Conservation (phyloP, 2,797 vertebrate genomes). For the Pitangus sulphuratus region DNA sequence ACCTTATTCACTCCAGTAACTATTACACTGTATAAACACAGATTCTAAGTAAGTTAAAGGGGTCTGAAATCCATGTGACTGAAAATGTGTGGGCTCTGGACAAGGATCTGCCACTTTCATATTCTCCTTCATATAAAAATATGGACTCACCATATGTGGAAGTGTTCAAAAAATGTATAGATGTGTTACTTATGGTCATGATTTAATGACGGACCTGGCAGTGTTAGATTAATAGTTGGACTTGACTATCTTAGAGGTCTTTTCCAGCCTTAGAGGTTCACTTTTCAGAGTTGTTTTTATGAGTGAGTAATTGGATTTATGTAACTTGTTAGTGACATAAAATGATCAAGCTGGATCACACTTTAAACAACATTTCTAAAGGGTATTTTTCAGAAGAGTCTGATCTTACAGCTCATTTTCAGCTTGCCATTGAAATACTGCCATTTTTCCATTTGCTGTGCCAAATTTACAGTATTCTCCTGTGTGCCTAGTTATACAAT, state of each 20-base stretch:
- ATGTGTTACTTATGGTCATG: background rate
- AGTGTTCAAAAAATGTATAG: background rate
- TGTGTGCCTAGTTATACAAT: background rate
- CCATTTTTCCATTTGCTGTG: constrained; percentile 14
- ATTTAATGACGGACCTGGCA: background rate
- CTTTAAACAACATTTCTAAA: background rate
- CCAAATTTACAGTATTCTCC: background rate
- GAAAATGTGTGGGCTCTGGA: background rate
- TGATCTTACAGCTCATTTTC: background rate
- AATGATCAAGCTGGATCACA: background rate
- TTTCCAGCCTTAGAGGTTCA: background rate
- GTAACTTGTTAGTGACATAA: background rate
- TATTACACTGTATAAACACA: background rate
- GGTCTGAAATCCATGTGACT: background rate
- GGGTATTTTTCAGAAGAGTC: background rate
- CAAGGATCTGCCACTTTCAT: background rate
- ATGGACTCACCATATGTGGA: background rate
- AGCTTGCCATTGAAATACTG: background rate
- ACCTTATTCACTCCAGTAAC: background rate
- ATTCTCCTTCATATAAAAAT: background rate
- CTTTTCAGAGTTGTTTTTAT: background rate
- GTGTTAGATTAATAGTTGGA: background rate
- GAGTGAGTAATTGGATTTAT: background rate
- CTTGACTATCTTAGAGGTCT: background rate
- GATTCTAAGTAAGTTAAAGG: background rate